Conservation (phyloP, 2,888 invertebrate genomes). For the Silvanus unidentatus region DNA sequence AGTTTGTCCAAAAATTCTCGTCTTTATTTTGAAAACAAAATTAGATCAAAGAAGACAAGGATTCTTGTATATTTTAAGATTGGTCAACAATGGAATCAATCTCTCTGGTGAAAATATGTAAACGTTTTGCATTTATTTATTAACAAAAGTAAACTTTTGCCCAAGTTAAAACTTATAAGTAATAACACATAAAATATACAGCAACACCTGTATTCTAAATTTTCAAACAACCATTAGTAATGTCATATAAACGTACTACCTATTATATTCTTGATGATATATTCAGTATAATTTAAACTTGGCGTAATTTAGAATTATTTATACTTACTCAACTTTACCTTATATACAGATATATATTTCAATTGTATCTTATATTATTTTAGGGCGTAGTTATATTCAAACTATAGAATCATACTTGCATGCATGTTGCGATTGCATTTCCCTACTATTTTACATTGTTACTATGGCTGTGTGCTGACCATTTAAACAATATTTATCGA, state of each 20-base stretch:
- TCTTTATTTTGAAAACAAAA: too few relatives aligned
- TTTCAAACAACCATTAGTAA: slow-evolving; percentile 24
- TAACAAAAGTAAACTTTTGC: background rate
- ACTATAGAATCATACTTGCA: background rate
- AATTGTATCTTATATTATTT: slow-evolving; percentile 13
- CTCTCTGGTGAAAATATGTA: background rate
- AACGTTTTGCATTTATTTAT: background rate
- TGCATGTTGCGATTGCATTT: background rate
- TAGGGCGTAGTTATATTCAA: slow-evolving; percentile 1
- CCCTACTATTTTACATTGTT: background rate
- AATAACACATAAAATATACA: slow-evolving; percentile 23
- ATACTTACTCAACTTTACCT: slow-evolving; percentile 18
- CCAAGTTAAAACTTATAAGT: slow-evolving; percentile 10
- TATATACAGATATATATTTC: slow-evolving; percentile 23
- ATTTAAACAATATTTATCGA: slow-evolving; percentile 2
- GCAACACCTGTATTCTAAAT: slow-evolving; percentile 27
- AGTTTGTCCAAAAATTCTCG: too few relatives aligned
- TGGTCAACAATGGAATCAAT: too few relatives aligned
- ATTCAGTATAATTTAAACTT: slow-evolving; percentile 23
- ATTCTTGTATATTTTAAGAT: too few relatives aligned
- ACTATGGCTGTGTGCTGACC: background rate
- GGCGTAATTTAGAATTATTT: slow-evolving; percentile 21
- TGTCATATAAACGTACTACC: slow-evolving; percentile 24
- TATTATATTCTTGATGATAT: slow-evolving; percentile 26
- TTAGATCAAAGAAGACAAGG: too few relatives aligned